Conservation (phyloP, 1,140 invertebrate species). For the Piezodorus guildinii region DNA sequence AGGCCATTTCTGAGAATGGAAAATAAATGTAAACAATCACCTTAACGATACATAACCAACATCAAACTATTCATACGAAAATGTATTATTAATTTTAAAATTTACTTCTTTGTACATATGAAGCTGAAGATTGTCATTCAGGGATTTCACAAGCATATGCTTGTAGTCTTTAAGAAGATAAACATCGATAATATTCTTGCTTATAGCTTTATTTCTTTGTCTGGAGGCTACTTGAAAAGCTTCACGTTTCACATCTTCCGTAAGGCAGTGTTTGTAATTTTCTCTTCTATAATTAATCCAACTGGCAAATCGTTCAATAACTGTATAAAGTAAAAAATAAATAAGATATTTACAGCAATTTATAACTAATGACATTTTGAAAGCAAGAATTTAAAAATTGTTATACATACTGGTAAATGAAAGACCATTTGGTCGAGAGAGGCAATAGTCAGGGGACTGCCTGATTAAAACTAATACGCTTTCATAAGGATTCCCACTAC, state of each 20-base stretch:
- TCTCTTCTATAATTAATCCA: conserved; percentile 35
- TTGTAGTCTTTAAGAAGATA: conserved; percentile 42
- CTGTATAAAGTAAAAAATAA: conserved; percentile 31
- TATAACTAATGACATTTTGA: not conserved
- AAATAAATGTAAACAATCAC: no score
- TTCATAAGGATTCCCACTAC: conserved; percentile 7
- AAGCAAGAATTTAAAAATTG: not conserved
- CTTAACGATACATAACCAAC: not conserved
- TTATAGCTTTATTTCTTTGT: conserved; percentile 41
- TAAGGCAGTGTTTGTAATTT: conserved; percentile 35
- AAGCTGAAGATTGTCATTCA: conserved; percentile 39
- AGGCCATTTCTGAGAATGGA: no score
- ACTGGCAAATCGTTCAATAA: conserved; percentile 46
- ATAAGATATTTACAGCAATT: not conserved
- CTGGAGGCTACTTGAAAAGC: conserved; percentile 45
- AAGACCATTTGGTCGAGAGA: conserved; percentile 14
- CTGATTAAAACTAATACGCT: conserved; percentile 4
- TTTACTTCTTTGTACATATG: conserved; percentile 47
- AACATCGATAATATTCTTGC: conserved; percentile 43
- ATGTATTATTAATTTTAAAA: no score
- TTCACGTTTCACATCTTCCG: conserved; percentile 42
- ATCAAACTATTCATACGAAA: no score
- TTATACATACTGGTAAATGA: conserved; percentile 18
- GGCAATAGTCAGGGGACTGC: conserved; percentile 16
- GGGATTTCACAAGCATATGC: conserved; percentile 40